Conservation (phyloP, 2,888 invertebrate species). For the Agrotis exclamationis region DNA sequence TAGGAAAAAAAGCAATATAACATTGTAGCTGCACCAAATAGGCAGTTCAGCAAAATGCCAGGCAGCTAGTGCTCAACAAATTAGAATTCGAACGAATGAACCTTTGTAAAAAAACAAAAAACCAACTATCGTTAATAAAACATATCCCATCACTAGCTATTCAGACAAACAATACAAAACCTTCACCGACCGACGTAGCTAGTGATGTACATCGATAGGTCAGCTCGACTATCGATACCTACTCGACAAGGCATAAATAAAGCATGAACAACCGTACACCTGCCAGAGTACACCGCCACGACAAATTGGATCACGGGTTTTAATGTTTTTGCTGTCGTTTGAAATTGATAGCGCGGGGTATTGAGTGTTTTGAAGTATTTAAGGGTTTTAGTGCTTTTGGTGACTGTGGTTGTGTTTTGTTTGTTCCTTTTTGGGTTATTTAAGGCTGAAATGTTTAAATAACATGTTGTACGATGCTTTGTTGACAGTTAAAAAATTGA, state of each 20-base stretch:
- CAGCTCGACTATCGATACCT: constrained; percentile 60
- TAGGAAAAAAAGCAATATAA: too few species aligned
- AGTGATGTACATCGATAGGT: constrained; percentile 63
- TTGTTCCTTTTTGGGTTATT: neutral
- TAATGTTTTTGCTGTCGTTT: constrained; percentile 24
- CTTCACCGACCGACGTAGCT: constrained; percentile 35
- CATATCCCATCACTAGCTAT: constrained; percentile 36
- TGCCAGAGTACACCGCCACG: constrained; percentile 59
- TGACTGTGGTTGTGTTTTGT: neutral
- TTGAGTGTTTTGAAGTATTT: constrained; percentile 18
- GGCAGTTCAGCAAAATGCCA: too few species aligned
- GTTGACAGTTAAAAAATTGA: neutral
- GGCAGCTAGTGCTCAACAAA: neutral
- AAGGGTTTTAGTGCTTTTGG: neutral
- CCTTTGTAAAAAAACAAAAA: constrained; percentile 6
- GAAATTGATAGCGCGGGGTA: constrained; percentile 30
- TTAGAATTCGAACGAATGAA: neutral
- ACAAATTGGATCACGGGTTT: constrained; percentile 52
- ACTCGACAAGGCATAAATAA: constrained; percentile 66
- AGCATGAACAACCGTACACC: constrained; percentile 67
- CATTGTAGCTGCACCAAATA: too few species aligned
- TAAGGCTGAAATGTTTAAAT: neutral
- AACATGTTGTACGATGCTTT: neutral
- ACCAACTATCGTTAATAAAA: constrained; percentile 38
- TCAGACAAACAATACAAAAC: constrained; percentile 50